These are phyloP conservation scores for Peromyscus nudipes DNA, from an alignment of 2,797 vertebrate genomes.

Conservation along the genomic window DNA sequence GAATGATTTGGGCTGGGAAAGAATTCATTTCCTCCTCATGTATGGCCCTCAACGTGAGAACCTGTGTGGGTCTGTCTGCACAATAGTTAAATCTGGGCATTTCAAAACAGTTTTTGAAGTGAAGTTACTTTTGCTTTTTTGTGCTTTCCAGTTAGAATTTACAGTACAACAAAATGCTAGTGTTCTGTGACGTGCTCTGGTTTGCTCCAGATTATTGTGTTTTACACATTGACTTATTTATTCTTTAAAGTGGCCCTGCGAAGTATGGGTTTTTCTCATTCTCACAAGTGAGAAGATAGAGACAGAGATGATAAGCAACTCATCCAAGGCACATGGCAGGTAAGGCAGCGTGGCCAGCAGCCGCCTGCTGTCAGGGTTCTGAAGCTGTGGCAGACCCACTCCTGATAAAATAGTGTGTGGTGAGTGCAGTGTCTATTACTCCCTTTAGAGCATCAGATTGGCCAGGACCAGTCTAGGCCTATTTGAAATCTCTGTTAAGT, in stretches of 20 bases:
- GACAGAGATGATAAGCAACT: neutral
- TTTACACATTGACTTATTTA: constrained; percentile 13
- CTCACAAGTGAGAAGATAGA: neutral
- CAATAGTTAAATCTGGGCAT: neutral
- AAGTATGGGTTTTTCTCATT: neutral
- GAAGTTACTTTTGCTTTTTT: neutral
- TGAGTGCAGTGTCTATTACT: neutral
- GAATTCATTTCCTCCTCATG: constrained; percentile 24
- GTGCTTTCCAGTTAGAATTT: constrained; percentile 22
- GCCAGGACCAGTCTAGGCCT: constrained; percentile 28
- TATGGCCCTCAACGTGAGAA: neutral
- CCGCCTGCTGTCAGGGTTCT: neutral
- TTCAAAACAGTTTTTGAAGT: constrained; percentile 44
- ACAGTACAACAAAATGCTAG: neutral
- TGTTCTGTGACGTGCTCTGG: neutral
- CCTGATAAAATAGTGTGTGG: neutral
- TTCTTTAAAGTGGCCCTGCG: neutral
- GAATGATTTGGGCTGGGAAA: constrained; percentile 12
- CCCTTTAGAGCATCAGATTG: neutral
- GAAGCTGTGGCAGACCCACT: neutral
- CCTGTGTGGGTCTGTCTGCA: neutral
- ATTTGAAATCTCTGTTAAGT: constrained; percentile 14
- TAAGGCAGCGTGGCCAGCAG: neutral
- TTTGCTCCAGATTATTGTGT: constrained; percentile 25
- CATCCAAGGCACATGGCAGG: neutral